Conservation (phyloP, 1,140 invertebrate genomes). For the Brachionus rotundiformis region DNA sequence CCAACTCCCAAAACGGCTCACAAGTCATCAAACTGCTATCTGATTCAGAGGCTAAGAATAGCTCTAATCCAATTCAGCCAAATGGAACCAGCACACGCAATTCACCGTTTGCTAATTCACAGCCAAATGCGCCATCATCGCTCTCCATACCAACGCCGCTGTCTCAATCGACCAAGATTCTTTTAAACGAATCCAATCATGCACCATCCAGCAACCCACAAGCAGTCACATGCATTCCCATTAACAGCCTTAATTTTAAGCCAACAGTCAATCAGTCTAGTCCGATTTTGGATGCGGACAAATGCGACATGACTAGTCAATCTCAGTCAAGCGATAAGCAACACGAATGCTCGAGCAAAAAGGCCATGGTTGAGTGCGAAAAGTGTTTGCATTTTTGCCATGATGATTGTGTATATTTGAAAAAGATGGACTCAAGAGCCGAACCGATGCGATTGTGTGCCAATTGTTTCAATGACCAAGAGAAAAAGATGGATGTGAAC, state of each 20-base stretch:
- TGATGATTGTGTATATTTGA: conserved; percentile 40
- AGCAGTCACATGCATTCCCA: neutral
- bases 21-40: neutral
- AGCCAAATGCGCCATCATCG: neutral
- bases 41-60: neutral
- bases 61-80: neutral
- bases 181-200: neutral
- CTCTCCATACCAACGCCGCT: neutral
- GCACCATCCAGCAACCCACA: neutral
- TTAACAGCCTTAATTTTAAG: neutral
- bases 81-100: neutral
- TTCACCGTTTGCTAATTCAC: neutral
- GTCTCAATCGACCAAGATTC: neutral
- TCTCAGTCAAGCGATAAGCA: neutral
- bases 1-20: neutral
- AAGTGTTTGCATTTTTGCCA: neutral
- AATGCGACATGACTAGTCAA: neutral
- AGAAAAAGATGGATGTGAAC: neutral
- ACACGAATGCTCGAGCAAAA: conserved; percentile 15
- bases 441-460: neutral
- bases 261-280: neutral
- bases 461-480: neutral
- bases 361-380: conserved; percentile 26
- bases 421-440: neutral
- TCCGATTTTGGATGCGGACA: neutral